Evolutionary conservation across 2,888 invertebrate species (phyloP).

Genomic region (Sinhomidia bicolor): DNA sequence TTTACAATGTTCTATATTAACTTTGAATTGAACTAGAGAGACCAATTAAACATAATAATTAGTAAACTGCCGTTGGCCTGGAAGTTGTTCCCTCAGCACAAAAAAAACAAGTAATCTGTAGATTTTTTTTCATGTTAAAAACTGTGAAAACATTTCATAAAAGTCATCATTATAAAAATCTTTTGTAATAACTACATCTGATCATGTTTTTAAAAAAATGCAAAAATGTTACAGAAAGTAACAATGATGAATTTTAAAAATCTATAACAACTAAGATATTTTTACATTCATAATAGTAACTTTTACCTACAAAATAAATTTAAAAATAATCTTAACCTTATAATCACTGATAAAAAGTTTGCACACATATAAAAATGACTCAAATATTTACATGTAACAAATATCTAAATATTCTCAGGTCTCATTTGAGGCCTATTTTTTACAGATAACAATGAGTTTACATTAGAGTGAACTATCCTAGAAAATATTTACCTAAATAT

Average conservation of each 20-base stretch:
- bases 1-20: slow-evolving; percentile 34
- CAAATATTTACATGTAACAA: slow-evolving; percentile 29
- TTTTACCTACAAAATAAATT: slow-evolving; percentile 2
- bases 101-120: neutral
- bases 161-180: too few relatives aligned
- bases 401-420: neutral
- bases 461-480: neutral
- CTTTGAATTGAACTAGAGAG: slow-evolving; percentile 29
- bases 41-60: neutral
- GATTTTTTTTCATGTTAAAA: too few relatives aligned
- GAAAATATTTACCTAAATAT: neutral
- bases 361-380: slow-evolving; percentile 36
- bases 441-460: slow-evolving; percentile 15
- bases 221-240: neutral
- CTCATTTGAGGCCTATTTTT: slow-evolving; percentile 9
- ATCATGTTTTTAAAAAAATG: slow-evolving; percentile 23
- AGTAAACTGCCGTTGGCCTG: neutral
- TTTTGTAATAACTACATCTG: neutral
- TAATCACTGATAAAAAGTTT: slow-evolving; percentile 26
- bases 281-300: slow-evolving; percentile 6
- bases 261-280: neutral
- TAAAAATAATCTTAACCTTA: slow-evolving; percentile 2
- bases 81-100: slow-evolving; percentile 33
- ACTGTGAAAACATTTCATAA: too few relatives aligned
- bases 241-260: slow-evolving; percentile 7